A percentile compares a stretch with the other conserved stretches of the same genome.
Evolutionary conservation across 2,113 vertebrate genomes (phyloP).

Genomic region (Perca fluviatilis): DNA sequence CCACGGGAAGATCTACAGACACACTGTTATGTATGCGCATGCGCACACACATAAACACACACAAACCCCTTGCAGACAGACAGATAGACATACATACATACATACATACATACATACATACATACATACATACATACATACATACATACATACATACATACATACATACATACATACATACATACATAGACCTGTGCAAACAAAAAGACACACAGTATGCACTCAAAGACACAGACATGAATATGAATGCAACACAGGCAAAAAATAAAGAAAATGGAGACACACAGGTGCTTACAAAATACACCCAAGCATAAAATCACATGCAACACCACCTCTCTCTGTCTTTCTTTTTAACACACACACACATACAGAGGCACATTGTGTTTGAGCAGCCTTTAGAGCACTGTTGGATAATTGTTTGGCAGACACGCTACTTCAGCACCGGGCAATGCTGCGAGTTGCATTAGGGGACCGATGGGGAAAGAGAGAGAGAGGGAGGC

Average conservation of each 20-base stretch:
- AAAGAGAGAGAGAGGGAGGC: slow-evolving; percentile 7
- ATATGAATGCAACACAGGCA: slow-evolving; percentile 51
- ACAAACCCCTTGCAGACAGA: slow-evolving; percentile 43
- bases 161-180: slow-evolving; percentile 16
- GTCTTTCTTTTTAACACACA: slow-evolving; percentile 30
- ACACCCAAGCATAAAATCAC: slow-evolving; percentile 45
- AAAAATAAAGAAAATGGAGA: slow-evolving; percentile 32
- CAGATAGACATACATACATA: slow-evolving; percentile 21
- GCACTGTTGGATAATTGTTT: slow-evolving; percentile 78
- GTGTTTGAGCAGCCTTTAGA: slow-evolving; percentile 67
- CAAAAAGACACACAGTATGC: slow-evolving; percentile 34
- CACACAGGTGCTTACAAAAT: slow-evolving; percentile 15
- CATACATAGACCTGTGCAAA: slow-evolving; percentile 30
- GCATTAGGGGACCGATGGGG: slow-evolving; percentile 57
- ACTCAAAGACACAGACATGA: slow-evolving; percentile 26
- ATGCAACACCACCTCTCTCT: slow-evolving; percentile 21
- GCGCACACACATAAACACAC: slow-evolving; percentile 28
- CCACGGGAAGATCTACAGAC: slow-evolving; percentile 58
- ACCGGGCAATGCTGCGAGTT: slow-evolving; percentile 66
- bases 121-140: slow-evolving; percentile 23
- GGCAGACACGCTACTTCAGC: slow-evolving; percentile 75
- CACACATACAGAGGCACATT: slow-evolving; percentile 48
- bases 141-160: slow-evolving; percentile 27
- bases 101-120: slow-evolving; percentile 43
- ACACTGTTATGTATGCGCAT: slow-evolving; percentile 56